Base-by-base conservation (phyloP, 1,140 invertebrate species). In the Zaprionus africanus region DNA sequence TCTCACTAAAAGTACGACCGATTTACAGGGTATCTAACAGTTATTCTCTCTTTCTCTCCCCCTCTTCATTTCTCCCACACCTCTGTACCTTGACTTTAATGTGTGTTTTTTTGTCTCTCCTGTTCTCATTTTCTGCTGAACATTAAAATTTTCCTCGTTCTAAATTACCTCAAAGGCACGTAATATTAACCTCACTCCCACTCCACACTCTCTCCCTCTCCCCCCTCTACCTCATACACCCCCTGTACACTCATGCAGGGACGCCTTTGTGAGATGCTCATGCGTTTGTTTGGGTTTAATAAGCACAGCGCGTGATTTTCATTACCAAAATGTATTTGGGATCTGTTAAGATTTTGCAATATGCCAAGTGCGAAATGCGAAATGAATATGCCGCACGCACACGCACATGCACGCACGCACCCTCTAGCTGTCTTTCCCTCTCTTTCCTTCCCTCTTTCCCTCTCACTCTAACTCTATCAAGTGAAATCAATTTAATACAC, bases 261-360 rank as follows among this genome's bases (percentile, higher is more conserved):
- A 31, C 26, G 11, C 31, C 26, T 17, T 19, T 62, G 34, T 11
- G 64, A 46, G 38, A 66, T 53, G 60, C 36, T 63, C 46, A 38
- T 66, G 54, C 34, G 54, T 72, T 53, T 53, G 59, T 64, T 36
- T n/a, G n/a, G 46, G 77, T 84, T 87, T 88, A 87, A 87, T 87
- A 87, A 88, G 83, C 81, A 17, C n/a, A 83, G 81, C 78, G 84
- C 83, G 83, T 87, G 83, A 88, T 88, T 88, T 88, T 87, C 83
- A 87, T 87, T 87, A 88, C 57, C 78, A 64, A 81, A 81, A 84
- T 72, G 68, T 86, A 78, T 72, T 83, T 69, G 24, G 66, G 49
- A 64, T 76, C 78, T 87, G 78, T 88, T 82, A 81, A 77, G 84
- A 87, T 84, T 88, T 90, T 85, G 81, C 81, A 88, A 90, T 90